Evolutionary conservation across 2,797 vertebrate genomes (phyloP).

Genomic region (Semotilus atromaculatus): DNA sequence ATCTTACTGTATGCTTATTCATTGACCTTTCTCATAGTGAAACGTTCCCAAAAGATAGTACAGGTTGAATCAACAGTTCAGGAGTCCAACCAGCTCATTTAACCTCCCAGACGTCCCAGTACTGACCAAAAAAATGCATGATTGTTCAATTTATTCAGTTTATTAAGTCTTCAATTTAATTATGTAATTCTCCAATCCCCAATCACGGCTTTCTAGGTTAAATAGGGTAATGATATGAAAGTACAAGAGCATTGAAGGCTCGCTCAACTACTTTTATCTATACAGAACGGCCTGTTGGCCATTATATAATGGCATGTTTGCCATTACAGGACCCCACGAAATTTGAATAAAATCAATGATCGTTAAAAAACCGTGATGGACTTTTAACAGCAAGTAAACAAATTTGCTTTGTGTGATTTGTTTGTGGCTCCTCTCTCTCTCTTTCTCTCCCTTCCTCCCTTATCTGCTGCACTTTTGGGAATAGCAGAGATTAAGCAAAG

Average conservation of each 20-base stretch:
- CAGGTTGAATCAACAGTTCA: conserved; percentile 12
- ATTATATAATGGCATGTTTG: conserved; percentile 13
- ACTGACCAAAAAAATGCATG: not conserved
- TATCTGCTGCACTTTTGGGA: conserved; percentile 82
- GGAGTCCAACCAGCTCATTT: conserved; percentile 3
- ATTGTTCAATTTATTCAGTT: conserved; percentile 2
- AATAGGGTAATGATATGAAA: conserved; percentile 19
- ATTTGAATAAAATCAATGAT: conserved; percentile 39
- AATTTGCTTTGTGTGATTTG: conserved; percentile 36
- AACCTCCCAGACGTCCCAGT: not conserved
- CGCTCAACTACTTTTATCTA: not conserved
- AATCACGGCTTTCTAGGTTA: conserved; percentile 4
- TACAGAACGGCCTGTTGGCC: not conserved
- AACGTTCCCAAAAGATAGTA: conserved; percentile 3
- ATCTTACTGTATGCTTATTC: conserved; percentile 18
- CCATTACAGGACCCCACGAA: not conserved
- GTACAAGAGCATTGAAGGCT: not conserved
- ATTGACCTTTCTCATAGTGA: conserved; percentile 19
- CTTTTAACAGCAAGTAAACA: conserved; percentile 33
- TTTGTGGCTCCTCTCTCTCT: conserved; percentile 21
- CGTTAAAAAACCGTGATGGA: conserved; percentile 2
- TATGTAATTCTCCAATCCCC: conserved; percentile 1
- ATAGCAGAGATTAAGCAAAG: conserved; percentile 84
- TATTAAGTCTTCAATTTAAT: conserved; percentile 20
- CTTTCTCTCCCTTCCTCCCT: conserved; percentile 50